phyloP scores from a whole-genome alignment of 2,888 invertebrate genomes.

The Campopleginae sp. region DNA sequence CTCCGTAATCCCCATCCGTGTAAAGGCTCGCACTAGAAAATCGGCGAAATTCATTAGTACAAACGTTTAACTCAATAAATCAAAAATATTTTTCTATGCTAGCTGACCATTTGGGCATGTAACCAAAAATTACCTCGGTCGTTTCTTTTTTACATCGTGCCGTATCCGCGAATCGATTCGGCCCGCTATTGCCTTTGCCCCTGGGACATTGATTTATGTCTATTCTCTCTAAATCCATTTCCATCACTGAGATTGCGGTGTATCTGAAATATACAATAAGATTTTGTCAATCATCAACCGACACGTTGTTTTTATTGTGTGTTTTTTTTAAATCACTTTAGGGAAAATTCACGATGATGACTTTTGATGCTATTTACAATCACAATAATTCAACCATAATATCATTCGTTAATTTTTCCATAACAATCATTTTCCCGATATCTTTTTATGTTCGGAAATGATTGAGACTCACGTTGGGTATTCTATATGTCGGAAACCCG shows the following conservation, averaged over 20 bases:
- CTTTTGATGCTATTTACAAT: background rate
- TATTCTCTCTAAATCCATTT: slow-evolving; percentile 98
- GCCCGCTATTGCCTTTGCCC: slow-evolving; percentile 94
- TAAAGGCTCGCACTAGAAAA: slow-evolving; percentile 94
- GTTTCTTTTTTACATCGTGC: slow-evolving; percentile 96
- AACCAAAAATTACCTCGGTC: slow-evolving; percentile 90
- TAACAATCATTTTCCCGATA: background rate
- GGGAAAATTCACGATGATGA: background rate
- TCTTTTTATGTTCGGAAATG: background rate
- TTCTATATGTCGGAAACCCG: slow-evolving; percentile 96
- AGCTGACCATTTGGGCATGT: background rate
- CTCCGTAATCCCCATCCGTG: slow-evolving; percentile 98
- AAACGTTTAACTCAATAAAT: background rate
- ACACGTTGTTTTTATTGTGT: background rate
- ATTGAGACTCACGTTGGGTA: slow-evolving; percentile 91
- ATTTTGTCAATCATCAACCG: slow-evolving; percentile 7
- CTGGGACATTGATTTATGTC: slow-evolving; percentile 98
- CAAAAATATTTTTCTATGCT: no score
- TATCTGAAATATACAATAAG: slow-evolving; percentile 86
- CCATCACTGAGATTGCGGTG: slow-evolving; percentile 95
- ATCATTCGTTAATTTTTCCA: background rate
- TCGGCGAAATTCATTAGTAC: slow-evolving; percentile 41
- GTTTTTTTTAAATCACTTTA: background rate
- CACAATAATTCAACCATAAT: background rate
- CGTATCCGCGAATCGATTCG: slow-evolving; percentile 95